Base-by-base conservation (phyloP, 37 sponge, comb jelly and placozoan species). In the Halisarca cf. caerulea region DNA sequence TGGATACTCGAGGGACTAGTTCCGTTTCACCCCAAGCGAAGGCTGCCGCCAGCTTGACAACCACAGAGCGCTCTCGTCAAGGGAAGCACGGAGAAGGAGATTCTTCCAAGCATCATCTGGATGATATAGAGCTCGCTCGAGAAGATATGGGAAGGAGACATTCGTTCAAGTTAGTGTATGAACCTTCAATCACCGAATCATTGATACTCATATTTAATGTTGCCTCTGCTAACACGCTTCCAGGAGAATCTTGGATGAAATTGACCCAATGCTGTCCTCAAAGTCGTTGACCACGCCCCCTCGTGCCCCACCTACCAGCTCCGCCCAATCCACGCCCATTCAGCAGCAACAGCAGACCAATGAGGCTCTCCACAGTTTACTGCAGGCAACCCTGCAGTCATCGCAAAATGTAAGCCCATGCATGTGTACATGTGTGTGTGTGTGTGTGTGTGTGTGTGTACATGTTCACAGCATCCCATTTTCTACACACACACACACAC, bases 101-200 rank as follows among this genome's bases (percentile, higher is more conserved):
- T 47, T 47, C 51, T 11, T 47, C 51, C 11, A 47, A 47, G 51
- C 51, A 47, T 11, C 51, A 47, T 47, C 51, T 47, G 51, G 51
- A 47, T 11, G 51, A 47, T 47, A 6, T 47, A 14, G 51, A 11
- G 11, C 51, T 47, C 6, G 51, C 51, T 14, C 6, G 51, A 47
- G 51, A 88, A 18, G 83, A 88, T 40, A 84, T 92, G 3, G 86
- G 86, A 1, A 85, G 92, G 51, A 82, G 92, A 39, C 82, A 89
- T 32, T 88, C 89, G 23, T 92, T 92, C 73, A 92, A 89, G 92
- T 92, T 15, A 86, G 84, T 59, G 11, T n/a, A 17, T 28, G 35
- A 58, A 37, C n/a, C n/a, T 4, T 33, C 8, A 30, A 35, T 32
- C 55, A 45, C n/a, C n/a, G n/a, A 6, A 51, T 23, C n/a, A n/a